Evolutionary conservation across 2,797 vertebrate species (phyloP).

Genomic region (Decapterus maruadsi): DNA sequence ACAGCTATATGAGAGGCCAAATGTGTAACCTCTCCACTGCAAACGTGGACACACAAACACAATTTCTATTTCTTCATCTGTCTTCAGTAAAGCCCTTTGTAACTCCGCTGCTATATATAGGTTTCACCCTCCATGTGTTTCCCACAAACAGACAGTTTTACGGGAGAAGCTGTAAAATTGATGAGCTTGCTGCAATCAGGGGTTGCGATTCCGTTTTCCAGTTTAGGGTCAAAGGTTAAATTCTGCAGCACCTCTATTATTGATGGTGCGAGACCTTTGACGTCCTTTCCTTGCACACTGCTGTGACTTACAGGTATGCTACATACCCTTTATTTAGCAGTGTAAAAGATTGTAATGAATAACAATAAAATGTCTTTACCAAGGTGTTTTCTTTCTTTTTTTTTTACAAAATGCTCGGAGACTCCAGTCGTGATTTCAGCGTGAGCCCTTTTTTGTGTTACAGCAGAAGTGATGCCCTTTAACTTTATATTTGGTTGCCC

Average conservation of each 20-base stretch:
- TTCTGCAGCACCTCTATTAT: slow-evolving; percentile 32
- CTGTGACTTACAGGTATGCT: slow-evolving; percentile 6
- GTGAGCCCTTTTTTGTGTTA: slow-evolving; percentile 13
- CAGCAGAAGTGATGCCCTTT: slow-evolving; percentile 53
- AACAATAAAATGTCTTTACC: slow-evolving; percentile 1
- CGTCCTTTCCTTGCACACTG: slow-evolving; percentile 10
- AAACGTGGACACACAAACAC: slow-evolving; percentile 44
- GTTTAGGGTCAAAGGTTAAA: slow-evolving; percentile 52
- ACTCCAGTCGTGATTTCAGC: slow-evolving; percentile 26
- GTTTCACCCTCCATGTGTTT: slow-evolving; percentile 11
- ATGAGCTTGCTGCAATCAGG: slow-evolving; percentile 37
- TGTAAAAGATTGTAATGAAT: slow-evolving; percentile 12
- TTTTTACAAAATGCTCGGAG: slow-evolving; percentile 34
- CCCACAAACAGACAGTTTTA: slow-evolving; percentile 18
- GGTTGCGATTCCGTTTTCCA: slow-evolving; percentile 32
- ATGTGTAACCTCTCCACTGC: slow-evolving; percentile 21
- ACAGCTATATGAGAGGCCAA: slow-evolving; percentile 50
- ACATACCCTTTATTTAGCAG: not conserved
- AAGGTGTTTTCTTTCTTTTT: slow-evolving; percentile 1
- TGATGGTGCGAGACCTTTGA: slow-evolving; percentile 29
- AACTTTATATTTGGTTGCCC: slow-evolving; percentile 52
- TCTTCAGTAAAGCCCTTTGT: slow-evolving; percentile 4
- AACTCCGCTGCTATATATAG: not conserved
- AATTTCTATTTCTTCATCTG: slow-evolving; percentile 10
- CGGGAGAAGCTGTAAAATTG: slow-evolving; percentile 37